phyloP scores from a whole-genome alignment of 2,888 invertebrate species.

The Hyposoter didymator region DNA sequence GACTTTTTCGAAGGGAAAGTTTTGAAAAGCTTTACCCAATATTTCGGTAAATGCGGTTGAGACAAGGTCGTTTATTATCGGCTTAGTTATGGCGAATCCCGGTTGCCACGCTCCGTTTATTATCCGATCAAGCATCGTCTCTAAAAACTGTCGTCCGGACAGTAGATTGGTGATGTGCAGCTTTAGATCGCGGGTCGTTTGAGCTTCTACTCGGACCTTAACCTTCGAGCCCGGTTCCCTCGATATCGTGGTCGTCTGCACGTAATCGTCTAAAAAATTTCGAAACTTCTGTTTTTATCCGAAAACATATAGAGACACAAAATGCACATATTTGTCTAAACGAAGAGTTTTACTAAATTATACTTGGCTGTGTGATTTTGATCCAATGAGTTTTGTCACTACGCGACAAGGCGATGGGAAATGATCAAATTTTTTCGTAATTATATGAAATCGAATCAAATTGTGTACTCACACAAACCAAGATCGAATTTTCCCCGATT shows the following conservation, averaged over 20 bases:
- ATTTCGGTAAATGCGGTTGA: conserved; percentile 94
- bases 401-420: neutral
- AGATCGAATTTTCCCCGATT: conserved; percentile 91
- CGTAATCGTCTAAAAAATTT: conserved; percentile 80
- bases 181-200: conserved; percentile 91
- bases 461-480: conserved; percentile 86
- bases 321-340: neutral
- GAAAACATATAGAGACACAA: conserved; percentile 14
- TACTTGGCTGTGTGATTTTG: neutral
- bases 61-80: conserved; percentile 93
- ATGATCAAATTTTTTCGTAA: neutral
- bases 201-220: conserved; percentile 89
- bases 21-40: conserved; percentile 90
- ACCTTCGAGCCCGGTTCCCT: conserved; percentile 85
- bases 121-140: conserved; percentile 89
- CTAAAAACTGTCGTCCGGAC: conserved; percentile 88
- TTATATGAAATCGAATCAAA: neutral
- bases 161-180: conserved; percentile 91
- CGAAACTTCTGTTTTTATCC: conserved; percentile 31
- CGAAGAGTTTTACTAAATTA: neutral
- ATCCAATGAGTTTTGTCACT: neutral
- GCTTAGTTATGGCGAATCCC: conserved; percentile 90
- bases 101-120: conserved; percentile 94
- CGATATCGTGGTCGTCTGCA: conserved; percentile 88
- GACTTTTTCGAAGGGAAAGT: conserved; percentile 90